Conservation (phyloP, 2,113 vertebrate species). For the Isurus oxyrinchus region DNA sequence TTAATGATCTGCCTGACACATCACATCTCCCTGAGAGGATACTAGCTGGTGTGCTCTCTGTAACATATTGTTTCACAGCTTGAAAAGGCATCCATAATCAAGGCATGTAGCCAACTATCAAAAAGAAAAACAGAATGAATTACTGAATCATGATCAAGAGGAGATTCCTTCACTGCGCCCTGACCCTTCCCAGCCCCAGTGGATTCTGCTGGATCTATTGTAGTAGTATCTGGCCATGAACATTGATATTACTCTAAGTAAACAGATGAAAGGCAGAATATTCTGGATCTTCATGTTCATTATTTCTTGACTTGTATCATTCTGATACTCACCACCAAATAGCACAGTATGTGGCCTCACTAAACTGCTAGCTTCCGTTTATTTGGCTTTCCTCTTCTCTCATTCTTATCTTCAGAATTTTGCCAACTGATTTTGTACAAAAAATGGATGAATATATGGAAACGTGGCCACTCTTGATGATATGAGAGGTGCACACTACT, state of each 20-base stretch:
- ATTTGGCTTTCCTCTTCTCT: neutral
- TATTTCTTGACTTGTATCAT: neutral
- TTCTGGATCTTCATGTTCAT: neutral
- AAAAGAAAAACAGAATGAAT: conserved; percentile 32
- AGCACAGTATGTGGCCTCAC: neutral
- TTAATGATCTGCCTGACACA: conserved; percentile 35
- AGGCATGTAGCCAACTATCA: conserved; percentile 20
- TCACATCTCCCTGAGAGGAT: neutral
- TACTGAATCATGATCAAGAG: conserved; percentile 31
- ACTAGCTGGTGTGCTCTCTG: conserved; percentile 20
- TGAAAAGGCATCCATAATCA: conserved; percentile 37
- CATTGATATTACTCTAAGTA: neutral
- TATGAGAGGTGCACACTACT: neutral
- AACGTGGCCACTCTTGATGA: neutral
- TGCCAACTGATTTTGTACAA: neutral
- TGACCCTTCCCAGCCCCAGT: neutral
- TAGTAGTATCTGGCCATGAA: neutral
- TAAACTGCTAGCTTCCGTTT: neutral
- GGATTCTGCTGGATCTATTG: neutral
- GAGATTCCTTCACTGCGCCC: neutral
- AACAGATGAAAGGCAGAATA: neutral
- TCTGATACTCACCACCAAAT: neutral
- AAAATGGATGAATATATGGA: neutral
- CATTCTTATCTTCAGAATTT: neutral
- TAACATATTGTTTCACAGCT: conserved; percentile 13